A percentile compares a stretch with the other conserved stretches of the same genome.
Evolutionary conservation across 2,113 vertebrate genomes (phyloP).

Genomic region (Falcunculus frontatus): DNA sequence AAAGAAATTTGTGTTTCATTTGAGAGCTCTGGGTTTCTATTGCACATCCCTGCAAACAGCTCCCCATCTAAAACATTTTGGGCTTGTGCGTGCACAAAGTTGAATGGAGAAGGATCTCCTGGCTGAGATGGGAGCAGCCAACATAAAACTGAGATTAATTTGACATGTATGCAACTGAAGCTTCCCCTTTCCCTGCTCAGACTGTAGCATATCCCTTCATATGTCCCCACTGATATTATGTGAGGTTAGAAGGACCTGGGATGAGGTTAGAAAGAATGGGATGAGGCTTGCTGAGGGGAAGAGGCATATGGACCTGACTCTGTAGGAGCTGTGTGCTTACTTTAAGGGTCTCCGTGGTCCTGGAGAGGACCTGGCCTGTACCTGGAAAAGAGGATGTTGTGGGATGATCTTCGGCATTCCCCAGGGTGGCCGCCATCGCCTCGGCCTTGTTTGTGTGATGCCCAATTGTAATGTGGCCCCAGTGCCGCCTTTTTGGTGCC

Average conservation of each 20-base stretch:
- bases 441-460: rapidly evolving
- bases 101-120: neutral
- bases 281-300: neutral
- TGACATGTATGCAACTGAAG: neutral
- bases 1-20: neutral
- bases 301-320: neutral
- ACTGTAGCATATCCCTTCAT: neutral
- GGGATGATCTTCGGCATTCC: rapidly evolving
- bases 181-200: neutral
- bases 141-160: neutral
- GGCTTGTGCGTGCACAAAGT: neutral
- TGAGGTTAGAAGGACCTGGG: neutral
- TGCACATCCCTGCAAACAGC: neutral
- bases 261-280: neutral
- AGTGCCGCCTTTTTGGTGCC: neutral
- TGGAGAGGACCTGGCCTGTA: neutral
- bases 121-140: neutral
- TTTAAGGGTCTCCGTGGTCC: neutral
- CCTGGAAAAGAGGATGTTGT: neutral
- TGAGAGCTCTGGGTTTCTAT: neutral
- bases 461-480: neutral
- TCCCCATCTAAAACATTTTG: neutral
- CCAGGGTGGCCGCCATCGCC: rapidly evolving
- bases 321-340: neutral
- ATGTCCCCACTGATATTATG: neutral